Evolutionary conservation across 2,888 invertebrate species (phyloP).

Genomic region (Coenonympha arcania): DNA sequence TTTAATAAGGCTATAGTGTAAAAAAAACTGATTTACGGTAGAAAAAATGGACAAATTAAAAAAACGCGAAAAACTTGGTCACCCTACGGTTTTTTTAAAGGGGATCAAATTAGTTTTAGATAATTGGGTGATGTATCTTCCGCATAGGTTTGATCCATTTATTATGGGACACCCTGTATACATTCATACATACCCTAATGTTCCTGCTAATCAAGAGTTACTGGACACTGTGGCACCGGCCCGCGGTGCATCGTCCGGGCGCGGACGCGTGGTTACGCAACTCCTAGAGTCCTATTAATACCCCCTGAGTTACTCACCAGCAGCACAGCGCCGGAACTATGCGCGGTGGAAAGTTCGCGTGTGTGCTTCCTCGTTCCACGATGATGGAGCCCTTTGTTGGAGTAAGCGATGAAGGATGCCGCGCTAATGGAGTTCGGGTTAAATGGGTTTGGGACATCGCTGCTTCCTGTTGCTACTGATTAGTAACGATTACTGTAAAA

Average conservation of each 20-base stretch:
- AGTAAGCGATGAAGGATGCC: neutral
- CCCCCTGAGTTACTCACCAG: slow-evolving; percentile 30
- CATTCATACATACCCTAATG: too few relatives aligned
- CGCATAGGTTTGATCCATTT: too few relatives aligned
- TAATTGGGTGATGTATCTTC: too few relatives aligned
- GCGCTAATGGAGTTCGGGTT: neutral
- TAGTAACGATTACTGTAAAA: too few relatives aligned
- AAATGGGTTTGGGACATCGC: neutral
- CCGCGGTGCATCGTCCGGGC: slow-evolving; percentile 40
- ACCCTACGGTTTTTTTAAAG: too few relatives aligned
- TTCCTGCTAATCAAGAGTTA: slow-evolving; percentile 4
- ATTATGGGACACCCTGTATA: too few relatives aligned
- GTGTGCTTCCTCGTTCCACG: slow-evolving; percentile 20
- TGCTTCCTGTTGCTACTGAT: neutral
- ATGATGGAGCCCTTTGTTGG: slow-evolving; percentile 16
- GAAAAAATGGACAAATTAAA: too few relatives aligned
- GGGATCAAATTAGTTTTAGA: too few relatives aligned
- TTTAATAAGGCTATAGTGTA: too few relatives aligned
- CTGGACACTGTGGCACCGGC: slow-evolving; percentile 25
- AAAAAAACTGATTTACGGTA: too few relatives aligned
- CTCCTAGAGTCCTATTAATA: slow-evolving; percentile 35
- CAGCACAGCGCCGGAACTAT: slow-evolving; percentile 24
- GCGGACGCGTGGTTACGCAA: slow-evolving; percentile 35
- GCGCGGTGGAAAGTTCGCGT: slow-evolving; percentile 32
- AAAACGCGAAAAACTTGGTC: too few relatives aligned